Base-by-base conservation (phyloP, 2,113 vertebrate genomes). In the Ardeotis arabs region DNA sequence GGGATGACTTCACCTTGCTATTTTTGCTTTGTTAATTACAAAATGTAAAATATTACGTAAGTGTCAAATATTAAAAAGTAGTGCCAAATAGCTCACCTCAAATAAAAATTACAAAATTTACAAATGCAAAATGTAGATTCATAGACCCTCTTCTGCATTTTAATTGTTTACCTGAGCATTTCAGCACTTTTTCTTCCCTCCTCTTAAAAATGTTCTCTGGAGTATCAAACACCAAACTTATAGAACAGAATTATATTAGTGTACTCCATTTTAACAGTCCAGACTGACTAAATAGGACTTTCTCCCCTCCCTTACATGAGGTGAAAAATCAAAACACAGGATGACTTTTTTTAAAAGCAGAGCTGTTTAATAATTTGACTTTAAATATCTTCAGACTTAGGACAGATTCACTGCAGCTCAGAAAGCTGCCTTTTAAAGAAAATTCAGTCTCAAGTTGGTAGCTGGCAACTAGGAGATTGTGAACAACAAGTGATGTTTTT, bases 11-110 rank as follows among this genome's bases (percentile, higher is more conserved):
- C 92, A 94, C 79, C 63, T 97, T 74, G 50, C 90, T 97, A 95
- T 95, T 96, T 95, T 74, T 95, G 94, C 45, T 96, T 89, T 96
- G 90, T 53, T 89, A 95, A 87, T 93, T 95, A 93, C 68, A 96
- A 96, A 96, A 96, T 56, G 41, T 93, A 90, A 90, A 86, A 60
- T 90, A 83, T 83, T 87, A 91, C 87, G 19, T 88, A 96, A 94
- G 87, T 86, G 85, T 75, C 92, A 94, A 96, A 39, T 25, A 22
- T 83, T 88, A 85, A 83, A 96, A 87, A 83, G 55, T 77, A 77
- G 44, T 94, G 90, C 58, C 82, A 94, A 90, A 74, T 29, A 62
- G 70, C 39, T 90, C 37, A 85, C 45, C 37, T 41, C 55, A 95
- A 93, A 60, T 67, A 91, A 74, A 59, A 91, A 60, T 72, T 64